Percentiles rank a stretch among this genome's conserved stretches.
phyloP scores from a whole-genome alignment of 1,140 invertebrate species.

The Plectus sambesii region DNA sequence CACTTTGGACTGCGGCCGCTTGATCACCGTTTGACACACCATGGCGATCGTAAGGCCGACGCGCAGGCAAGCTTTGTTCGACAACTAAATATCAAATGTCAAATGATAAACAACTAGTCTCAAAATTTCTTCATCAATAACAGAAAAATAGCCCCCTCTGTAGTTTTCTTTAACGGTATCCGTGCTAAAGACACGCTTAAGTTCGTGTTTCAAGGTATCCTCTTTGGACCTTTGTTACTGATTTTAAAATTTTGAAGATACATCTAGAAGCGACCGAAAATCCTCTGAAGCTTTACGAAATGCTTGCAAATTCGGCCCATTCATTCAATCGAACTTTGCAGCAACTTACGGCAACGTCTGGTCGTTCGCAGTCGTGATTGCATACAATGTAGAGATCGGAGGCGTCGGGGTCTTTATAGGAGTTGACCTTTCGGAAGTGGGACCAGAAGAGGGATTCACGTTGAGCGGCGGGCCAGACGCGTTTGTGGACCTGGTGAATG shows the following conservation, averaged over 20 bases:
- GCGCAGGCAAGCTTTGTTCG: constrained; percentile 63
- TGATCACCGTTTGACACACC: constrained; percentile 81
- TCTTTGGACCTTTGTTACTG: too few relatives aligned
- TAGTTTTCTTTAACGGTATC: too few relatives aligned
- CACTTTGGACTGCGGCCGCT: constrained; percentile 50
- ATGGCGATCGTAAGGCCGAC: constrained; percentile 87
- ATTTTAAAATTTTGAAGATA: neutral
- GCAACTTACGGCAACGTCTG: constrained; percentile 64
- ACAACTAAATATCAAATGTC: constrained; percentile 48
- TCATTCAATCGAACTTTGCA: neutral
- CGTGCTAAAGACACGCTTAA: too few relatives aligned
- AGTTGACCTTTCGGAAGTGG: constrained; percentile 57
- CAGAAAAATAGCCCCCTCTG: too few relatives aligned
- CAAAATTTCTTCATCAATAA: too few relatives aligned
- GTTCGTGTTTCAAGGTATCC: too few relatives aligned
- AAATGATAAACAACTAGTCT: constrained; percentile 31
- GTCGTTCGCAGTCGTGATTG: constrained; percentile 79
- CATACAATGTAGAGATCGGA: constrained; percentile 77
- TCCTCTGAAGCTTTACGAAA: constrained; percentile 1
- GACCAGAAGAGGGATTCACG: constrained; percentile 98
- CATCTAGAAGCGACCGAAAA: constrained; percentile 2
- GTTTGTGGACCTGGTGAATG: constrained; percentile 89
- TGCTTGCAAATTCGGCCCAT: constrained; percentile 1
- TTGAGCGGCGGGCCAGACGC: constrained; percentile 96
- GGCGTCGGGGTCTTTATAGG: constrained; percentile 20